Evolutionary conservation across 2,888 invertebrate species (phyloP).

Genomic region (Hybos culiciformis): DNA sequence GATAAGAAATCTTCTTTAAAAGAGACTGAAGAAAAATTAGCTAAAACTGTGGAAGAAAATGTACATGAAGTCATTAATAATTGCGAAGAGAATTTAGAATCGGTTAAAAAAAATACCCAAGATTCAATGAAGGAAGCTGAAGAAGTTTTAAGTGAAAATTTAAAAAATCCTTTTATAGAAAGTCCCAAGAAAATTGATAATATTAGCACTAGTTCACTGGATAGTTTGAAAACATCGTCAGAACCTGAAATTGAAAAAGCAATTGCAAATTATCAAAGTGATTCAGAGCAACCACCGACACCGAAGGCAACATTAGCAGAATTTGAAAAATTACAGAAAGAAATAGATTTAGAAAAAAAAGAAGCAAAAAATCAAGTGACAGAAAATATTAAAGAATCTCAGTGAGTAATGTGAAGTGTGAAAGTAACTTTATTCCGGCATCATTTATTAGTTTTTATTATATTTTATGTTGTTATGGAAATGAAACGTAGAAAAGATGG

Average conservation of each 20-base stretch:
- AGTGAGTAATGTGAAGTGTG: no score
- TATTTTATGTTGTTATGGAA: no score
- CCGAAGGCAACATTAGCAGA: slow-evolving; percentile 30
- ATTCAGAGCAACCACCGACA: slow-evolving; percentile 24
- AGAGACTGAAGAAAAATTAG: neutral
- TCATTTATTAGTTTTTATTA: no score
- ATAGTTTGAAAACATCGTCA: slow-evolving; percentile 32
- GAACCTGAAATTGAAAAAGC: slow-evolving; percentile 34
- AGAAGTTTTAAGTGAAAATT: neutral
- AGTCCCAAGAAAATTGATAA: neutral
- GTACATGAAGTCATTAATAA: neutral
- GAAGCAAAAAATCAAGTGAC: no score
- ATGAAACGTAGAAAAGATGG: no score
- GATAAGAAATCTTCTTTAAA: neutral
- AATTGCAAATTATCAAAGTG: slow-evolving; percentile 24
- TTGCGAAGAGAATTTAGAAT: neutral
- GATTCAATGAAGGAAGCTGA: neutral
- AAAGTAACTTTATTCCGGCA: no score
- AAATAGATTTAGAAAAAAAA: no score
- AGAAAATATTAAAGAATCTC: no score
- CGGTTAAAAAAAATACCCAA: neutral
- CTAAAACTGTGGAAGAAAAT: neutral
- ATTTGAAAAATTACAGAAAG: slow-evolving; percentile 18
- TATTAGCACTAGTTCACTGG: slow-evolving; percentile 9
- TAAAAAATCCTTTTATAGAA: neutral